Conservation (phyloP, 2,888 invertebrate genomes). For the Aphidius colemani region DNA sequence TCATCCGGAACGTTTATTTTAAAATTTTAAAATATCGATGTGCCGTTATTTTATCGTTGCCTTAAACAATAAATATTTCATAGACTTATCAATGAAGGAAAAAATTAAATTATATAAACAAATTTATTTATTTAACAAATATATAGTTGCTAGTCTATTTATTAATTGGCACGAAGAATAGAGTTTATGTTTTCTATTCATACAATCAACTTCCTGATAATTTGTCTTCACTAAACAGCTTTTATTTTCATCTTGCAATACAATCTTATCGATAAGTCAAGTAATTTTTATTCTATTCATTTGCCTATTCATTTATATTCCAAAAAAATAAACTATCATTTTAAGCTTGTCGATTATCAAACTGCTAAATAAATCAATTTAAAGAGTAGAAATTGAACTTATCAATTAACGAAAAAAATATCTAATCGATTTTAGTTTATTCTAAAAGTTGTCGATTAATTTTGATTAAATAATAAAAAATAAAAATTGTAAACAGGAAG, state of each 20-base stretch:
- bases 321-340: neutral
- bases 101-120: neutral
- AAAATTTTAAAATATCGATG: neutral
- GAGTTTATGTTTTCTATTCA: slow-evolving; percentile 30
- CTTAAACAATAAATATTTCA: neutral
- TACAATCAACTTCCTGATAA: slow-evolving; percentile 27
- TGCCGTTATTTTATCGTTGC: slow-evolving; percentile 1
- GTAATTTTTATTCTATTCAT: slow-evolving; percentile 15
- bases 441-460: neutral
- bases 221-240: slow-evolving; percentile 5
- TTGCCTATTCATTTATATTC: neutral
- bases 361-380: too few relatives aligned
- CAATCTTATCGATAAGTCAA: too few relatives aligned
- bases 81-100: too few relatives aligned
- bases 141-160: slow-evolving; percentile 42
- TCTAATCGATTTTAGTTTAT: neutral
- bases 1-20: neutral
- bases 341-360: neutral
- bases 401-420: neutral
- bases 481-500: neutral
- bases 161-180: slow-evolving; percentile 43
- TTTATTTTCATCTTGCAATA: neutral
- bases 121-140: slow-evolving; percentile 17
- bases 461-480: neutral
- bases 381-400: too few relatives aligned